phyloP scores from a whole-genome alignment of 64 coral and sea anemone species.

The Trachythela sp. region DNA sequence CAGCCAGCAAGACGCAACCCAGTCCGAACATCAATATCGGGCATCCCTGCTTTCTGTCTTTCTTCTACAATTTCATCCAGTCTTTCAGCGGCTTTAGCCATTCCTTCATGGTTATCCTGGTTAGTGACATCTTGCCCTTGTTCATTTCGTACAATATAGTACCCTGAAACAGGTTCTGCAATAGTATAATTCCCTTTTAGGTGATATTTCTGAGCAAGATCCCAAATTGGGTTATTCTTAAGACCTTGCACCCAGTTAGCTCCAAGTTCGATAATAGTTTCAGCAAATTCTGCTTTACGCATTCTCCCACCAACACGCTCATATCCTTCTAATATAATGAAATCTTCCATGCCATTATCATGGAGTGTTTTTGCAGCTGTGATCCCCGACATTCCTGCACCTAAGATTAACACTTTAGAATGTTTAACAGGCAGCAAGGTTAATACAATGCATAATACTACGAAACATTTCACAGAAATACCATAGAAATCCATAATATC shows the following conservation, averaged over 20 bases:
- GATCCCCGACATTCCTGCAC: constrained; percentile 63
- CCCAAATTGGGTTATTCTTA: constrained; percentile 57
- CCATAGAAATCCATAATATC: no score
- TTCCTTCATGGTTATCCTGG: constrained; percentile 9
- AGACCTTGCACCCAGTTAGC: constrained; percentile 77
- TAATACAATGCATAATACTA: no score
- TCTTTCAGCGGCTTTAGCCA: neutral
- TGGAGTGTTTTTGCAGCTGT: constrained; percentile 61
- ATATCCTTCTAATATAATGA: constrained; percentile 66
- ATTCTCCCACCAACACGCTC: constrained; percentile 71
- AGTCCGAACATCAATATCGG: constrained; percentile 47
- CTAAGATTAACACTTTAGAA: constrained; percentile 57
- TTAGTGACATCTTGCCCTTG: constrained; percentile 42
- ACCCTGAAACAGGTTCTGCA: neutral
- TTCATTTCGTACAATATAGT: constrained; percentile 47
- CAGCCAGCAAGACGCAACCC: constrained; percentile 54
- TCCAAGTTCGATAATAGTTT: constrained; percentile 54
- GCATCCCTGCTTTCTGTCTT: constrained; percentile 22
- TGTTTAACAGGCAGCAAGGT: neutral
- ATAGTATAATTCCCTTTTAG: constrained; percentile 47
- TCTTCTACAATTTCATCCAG: constrained; percentile 34
- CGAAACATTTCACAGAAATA: no score
- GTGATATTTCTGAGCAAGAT: constrained; percentile 44
- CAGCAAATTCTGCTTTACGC: constrained; percentile 50
- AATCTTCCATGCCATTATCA: constrained; percentile 59